Evolutionary conservation across 1,140 invertebrate genomes (phyloP).

Genomic region (Apis mellifera): DNA sequence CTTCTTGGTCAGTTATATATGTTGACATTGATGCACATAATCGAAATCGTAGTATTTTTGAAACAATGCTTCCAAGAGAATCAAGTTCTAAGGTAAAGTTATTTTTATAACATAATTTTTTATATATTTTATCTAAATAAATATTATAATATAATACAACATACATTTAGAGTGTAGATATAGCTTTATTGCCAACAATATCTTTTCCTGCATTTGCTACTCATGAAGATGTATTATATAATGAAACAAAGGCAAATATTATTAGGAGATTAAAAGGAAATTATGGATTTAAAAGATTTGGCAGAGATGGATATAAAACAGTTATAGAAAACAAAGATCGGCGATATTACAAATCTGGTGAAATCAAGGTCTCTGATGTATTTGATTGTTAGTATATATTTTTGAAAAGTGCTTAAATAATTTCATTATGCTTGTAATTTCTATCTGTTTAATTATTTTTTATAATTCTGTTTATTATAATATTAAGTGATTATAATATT

Average conservation of each 20-base stretch:
- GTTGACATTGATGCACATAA: conserved; percentile 99
- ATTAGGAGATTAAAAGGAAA: conserved; percentile 92
- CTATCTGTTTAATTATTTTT: not conserved
- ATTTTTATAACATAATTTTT: conserved; percentile 30
- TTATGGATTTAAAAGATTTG: conserved; percentile 97
- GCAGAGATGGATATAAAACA: conserved; percentile 97
- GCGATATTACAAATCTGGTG: conserved; percentile 87
- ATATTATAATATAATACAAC: conserved; percentile 27
- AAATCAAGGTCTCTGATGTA: conserved; percentile 84
- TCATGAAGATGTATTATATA: conserved; percentile 94
- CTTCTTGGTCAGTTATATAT: conserved; percentile 99
- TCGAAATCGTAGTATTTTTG: conserved; percentile 99
- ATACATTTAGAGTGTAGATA: conserved; percentile 90
- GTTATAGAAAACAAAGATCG: conserved; percentile 91
- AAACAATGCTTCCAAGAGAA: conserved; percentile 98
- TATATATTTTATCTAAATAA: conserved; percentile 22
- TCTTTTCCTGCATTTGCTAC: conserved; percentile 99
- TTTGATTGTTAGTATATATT: conserved; percentile 41
- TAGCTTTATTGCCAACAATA: conserved; percentile 93
- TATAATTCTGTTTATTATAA: not conserved
- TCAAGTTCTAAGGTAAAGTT: conserved; percentile 96
- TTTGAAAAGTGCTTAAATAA: conserved; percentile 3
- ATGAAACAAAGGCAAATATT: conserved; percentile 94
- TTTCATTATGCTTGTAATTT: not conserved
- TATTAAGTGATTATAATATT: not conserved